These are phyloP conservation scores for Anoplius nigerrimus DNA, from an alignment of 2,888 invertebrate genomes.

Conservation along the genomic window DNA sequence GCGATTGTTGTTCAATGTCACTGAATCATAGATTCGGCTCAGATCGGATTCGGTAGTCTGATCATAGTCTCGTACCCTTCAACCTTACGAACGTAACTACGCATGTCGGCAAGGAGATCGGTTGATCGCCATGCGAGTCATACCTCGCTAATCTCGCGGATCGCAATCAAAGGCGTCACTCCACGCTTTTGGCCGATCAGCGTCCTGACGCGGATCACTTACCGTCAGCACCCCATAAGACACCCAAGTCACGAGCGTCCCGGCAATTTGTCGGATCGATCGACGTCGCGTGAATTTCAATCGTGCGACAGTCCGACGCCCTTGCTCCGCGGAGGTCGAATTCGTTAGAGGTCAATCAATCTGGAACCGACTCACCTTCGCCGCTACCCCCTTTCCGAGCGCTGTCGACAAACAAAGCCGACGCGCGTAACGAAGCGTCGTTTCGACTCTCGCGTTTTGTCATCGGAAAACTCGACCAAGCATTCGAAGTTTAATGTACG, in stretches of 20 bases:
- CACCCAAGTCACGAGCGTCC: slow-evolving; percentile 26
- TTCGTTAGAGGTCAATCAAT: slow-evolving; percentile 11
- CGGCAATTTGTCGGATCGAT: slow-evolving; percentile 20
- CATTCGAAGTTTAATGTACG: slow-evolving; percentile 4
- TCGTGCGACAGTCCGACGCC: slow-evolving; percentile 8
- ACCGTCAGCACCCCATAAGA: not conserved
- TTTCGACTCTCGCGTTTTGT: not conserved
- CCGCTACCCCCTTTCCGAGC: not conserved
- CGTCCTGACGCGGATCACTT: not conserved
- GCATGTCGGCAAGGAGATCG: too few species aligned
- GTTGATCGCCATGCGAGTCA: too few species aligned
- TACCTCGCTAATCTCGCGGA: too few species aligned
- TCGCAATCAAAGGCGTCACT: too few species aligned
- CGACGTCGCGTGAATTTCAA: slow-evolving; percentile 35
- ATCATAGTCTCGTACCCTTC: too few species aligned
- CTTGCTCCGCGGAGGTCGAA: slow-evolving; percentile 39
- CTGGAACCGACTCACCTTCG: slow-evolving; percentile 5
- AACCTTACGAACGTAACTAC: too few species aligned
- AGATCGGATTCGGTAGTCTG: too few species aligned
- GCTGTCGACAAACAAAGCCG: not conserved
- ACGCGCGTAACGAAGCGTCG: not conserved
- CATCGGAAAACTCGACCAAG: slow-evolving; percentile 5
- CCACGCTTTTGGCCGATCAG: too few species aligned
- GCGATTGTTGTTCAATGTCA: too few species aligned
- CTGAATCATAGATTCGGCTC: too few species aligned